Percentiles rank a stretch among this genome's conserved stretches.
Conservation (phyloP, 2,113 vertebrate species). For the Psilopsiagon aurifrons region DNA sequence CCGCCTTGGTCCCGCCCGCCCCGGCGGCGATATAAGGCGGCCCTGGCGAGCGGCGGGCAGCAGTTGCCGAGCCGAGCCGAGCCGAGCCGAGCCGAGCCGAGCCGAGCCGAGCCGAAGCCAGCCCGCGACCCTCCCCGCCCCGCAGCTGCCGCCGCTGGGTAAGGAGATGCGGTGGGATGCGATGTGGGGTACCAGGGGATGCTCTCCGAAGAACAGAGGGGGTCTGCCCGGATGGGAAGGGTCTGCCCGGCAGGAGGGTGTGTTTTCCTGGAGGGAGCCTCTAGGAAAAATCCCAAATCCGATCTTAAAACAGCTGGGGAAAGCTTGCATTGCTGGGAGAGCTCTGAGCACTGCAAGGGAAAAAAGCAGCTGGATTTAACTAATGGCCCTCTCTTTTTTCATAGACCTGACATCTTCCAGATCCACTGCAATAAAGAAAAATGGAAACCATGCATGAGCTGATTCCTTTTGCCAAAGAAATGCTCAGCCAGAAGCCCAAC, state of each 20-base stretch:
- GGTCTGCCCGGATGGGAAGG: not conserved
- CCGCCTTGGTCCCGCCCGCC: not conserved
- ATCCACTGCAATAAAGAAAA: not conserved
- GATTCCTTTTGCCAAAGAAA: conserved; percentile 86
- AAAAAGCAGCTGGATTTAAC: not conserved
- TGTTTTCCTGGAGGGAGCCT: not conserved
- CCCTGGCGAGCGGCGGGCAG: not conserved
- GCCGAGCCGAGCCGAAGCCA: too few species aligned
- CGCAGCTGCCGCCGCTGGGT: not conserved
- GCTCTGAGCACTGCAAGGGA: fast-evolving
- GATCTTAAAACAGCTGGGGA: fast-evolving
- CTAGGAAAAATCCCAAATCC: not conserved
- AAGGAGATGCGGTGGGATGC: not conserved
- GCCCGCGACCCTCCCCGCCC: not conserved
- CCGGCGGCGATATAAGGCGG: conserved; percentile 6
- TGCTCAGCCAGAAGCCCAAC: conserved; percentile 82
- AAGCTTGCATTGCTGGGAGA: not conserved
- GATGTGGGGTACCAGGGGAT: not conserved
- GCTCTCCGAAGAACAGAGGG: not conserved
- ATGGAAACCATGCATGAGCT: conserved; percentile 87
- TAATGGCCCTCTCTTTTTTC: not conserved
- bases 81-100: too few species aligned
- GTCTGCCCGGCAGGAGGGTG: not conserved
- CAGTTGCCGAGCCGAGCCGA: not conserved
- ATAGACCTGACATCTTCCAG: not conserved